Evolutionary conservation across 2,888 invertebrate genomes (phyloP).

Genomic region (Leptinotarsa tumamoca): DNA sequence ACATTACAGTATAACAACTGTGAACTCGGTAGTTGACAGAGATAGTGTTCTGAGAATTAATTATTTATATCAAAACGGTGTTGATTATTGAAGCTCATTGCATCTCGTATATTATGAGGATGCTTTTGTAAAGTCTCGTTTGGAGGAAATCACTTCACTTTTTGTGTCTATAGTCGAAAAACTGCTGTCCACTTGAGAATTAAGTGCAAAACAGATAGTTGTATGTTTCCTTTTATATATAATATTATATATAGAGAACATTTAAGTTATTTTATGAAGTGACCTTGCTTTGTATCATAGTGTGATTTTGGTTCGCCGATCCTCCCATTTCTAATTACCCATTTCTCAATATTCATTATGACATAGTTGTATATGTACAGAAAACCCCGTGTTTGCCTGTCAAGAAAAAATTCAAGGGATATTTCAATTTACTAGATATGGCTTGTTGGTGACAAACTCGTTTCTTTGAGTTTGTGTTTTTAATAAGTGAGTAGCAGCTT

Average conservation of each 20-base stretch:
- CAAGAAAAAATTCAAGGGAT: slow-evolving; percentile 33
- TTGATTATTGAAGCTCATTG: background rate
- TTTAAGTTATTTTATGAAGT: slow-evolving; percentile 73
- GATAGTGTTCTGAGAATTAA: no score
- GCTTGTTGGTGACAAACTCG: slow-evolving; percentile 39
- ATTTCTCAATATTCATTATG: slow-evolving; percentile 49
- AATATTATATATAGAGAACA: slow-evolving; percentile 65
- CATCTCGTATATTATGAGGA: slow-evolving; percentile 1
- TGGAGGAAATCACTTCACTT: slow-evolving; percentile 2
- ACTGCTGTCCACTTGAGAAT: slow-evolving; percentile 55
- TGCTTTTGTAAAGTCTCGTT: background rate
- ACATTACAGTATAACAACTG: no score
- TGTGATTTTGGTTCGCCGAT: slow-evolving; percentile 60
- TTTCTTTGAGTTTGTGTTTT: slow-evolving; percentile 44
- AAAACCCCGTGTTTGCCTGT: slow-evolving; percentile 55
- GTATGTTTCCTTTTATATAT: slow-evolving; percentile 63
- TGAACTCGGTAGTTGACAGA: no score
- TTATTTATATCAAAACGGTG: no score
- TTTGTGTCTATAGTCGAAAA: slow-evolving; percentile 34
- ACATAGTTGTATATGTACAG: slow-evolving; percentile 59
- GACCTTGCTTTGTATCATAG: slow-evolving; percentile 74
- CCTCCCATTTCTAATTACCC: slow-evolving; percentile 33
- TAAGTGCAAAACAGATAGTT: slow-evolving; percentile 60
- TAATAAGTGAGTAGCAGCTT: slow-evolving; percentile 53
- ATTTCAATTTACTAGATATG: slow-evolving; percentile 36